Evolutionary conservation across 2,797 vertebrate genomes (phyloP).

Genomic region (Microhierax caerulescens): DNA sequence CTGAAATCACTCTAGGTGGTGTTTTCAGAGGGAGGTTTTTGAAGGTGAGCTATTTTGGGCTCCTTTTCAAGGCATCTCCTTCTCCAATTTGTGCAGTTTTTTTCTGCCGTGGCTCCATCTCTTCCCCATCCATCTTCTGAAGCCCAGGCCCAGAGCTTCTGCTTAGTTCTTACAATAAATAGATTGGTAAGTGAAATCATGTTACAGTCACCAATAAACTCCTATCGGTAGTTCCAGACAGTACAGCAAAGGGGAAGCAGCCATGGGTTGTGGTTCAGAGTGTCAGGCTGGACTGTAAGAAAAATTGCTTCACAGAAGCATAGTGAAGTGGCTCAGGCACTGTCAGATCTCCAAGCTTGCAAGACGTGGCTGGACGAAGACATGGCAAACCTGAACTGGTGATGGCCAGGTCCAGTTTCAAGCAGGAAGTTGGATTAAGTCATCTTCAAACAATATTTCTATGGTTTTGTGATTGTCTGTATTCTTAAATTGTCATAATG

Average conservation of each 20-base stretch:
- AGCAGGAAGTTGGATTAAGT: neutral
- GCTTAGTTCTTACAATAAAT: neutral
- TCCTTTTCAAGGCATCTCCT: neutral
- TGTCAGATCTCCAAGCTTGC: neutral
- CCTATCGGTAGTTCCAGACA: neutral
- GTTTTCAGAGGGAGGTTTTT: neutral
- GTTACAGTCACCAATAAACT: neutral
- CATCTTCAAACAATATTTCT: neutral
- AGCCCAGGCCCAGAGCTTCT: neutral
- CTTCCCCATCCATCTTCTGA: neutral
- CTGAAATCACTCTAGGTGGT: neutral
- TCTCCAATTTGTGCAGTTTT: neutral
- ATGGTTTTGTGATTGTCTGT: neutral
- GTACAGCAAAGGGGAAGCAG: neutral
- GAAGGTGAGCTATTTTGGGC: neutral
- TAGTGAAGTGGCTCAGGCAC: neutral
- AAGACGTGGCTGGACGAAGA: accelerated
- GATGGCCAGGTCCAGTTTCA: neutral
- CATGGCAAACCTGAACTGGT: neutral
- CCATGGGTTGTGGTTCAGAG: neutral
- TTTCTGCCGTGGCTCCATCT: neutral
- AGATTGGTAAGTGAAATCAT: neutral
- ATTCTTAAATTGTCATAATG: neutral
- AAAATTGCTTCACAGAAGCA: neutral
- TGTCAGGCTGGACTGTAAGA: neutral